phyloP scores from a whole-genome alignment of 1,140 invertebrate genomes.

The Drosophila funebris region DNA sequence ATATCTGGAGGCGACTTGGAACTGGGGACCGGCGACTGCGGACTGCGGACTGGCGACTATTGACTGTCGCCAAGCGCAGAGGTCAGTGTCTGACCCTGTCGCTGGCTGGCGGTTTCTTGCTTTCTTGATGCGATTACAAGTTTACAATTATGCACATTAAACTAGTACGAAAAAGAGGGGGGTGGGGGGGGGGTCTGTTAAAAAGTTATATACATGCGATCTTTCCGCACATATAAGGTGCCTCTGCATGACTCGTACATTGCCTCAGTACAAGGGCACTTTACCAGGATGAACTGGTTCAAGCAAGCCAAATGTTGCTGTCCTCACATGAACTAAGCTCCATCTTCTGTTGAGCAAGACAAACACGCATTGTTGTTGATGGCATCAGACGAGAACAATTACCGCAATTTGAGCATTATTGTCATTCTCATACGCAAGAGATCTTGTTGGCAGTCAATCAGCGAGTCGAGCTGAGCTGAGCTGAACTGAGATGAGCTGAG shows the following conservation, averaged over 20 bases:
- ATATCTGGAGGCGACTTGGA: background rate
- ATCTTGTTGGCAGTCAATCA: constrained; percentile 73
- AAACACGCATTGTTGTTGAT: constrained; percentile 54
- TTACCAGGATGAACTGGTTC: constrained; percentile 35
- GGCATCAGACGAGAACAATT: constrained; percentile 62
- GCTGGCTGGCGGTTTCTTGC: background rate
- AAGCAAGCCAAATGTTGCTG: constrained; percentile 41
- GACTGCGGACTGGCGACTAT: background rate
- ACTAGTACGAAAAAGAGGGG: no score
- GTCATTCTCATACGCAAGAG: background rate
- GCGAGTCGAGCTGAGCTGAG: constrained; percentile 9
- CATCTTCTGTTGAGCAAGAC: background rate
- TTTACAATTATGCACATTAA: background rate
- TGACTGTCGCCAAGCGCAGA: constrained; percentile 24
- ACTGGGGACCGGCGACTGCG: no score
- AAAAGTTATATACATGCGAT: no score
- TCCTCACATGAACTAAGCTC: constrained; percentile 40
- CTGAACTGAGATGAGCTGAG: constrained; percentile 43
- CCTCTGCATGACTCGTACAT: no score
- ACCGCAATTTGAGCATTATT: constrained; percentile 49
- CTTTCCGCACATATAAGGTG: no score
- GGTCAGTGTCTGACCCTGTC: constrained; percentile 26
- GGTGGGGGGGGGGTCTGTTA: no score
- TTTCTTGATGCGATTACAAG: background rate
- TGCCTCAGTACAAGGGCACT: background rate